Conservation (phyloP, 2,113 vertebrate species). For the Eonycteris spelaea region DNA sequence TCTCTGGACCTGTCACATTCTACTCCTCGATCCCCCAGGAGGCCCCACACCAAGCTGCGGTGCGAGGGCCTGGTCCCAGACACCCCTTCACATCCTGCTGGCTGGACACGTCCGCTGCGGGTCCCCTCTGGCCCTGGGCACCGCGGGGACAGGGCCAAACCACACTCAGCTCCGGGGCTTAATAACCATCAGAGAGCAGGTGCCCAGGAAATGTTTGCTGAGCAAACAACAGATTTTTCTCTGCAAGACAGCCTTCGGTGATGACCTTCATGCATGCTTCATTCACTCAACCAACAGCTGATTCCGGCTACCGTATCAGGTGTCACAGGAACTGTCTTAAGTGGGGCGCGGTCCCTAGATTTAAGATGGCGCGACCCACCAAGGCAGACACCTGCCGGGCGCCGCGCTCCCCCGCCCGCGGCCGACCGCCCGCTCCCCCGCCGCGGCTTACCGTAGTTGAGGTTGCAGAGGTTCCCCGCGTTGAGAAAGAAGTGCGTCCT, state of each 20-base stretch:
- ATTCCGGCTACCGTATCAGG: not conserved
- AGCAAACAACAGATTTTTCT: not conserved
- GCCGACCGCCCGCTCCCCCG: no score
- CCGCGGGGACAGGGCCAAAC: accelerated
- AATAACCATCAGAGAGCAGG: accelerated
- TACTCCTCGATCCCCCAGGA: accelerated
- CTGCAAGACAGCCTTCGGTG: not conserved
- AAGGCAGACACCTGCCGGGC: accelerated
- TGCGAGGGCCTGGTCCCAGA: not conserved
- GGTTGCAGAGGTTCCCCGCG: slow-evolving; percentile 97
- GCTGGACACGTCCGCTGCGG: accelerated
- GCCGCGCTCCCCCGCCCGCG: no score
- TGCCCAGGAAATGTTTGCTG: not conserved
- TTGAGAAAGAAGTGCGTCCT: slow-evolving; percentile 97
- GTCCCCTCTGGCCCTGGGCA: not conserved
- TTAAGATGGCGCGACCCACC: accelerated
- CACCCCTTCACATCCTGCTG: not conserved
- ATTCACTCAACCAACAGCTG: no score
- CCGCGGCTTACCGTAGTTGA: slow-evolving; percentile 96
- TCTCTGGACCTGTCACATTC: accelerated
- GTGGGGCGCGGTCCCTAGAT: not conserved
- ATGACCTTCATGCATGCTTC: accelerated
- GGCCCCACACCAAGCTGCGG: accelerated
- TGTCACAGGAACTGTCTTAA: accelerated
- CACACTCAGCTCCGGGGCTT: not conserved